These are phyloP conservation scores for Eupithecia exiguata DNA, from an alignment of 2,888 invertebrate species.

Conservation along the genomic window DNA sequence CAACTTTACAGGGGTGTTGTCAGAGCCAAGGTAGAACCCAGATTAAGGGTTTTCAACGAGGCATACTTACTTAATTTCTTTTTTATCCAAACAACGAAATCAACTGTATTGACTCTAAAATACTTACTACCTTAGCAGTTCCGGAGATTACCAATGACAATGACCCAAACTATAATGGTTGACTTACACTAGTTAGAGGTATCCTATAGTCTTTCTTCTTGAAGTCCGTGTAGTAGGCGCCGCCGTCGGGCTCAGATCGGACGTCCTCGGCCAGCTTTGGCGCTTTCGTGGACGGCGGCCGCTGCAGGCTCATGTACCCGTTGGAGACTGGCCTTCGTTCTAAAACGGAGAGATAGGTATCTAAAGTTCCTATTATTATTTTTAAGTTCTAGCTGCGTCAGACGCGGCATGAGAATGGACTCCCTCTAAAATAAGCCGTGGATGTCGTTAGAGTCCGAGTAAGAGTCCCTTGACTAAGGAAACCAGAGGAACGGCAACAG, in stretches of 20 bases:
- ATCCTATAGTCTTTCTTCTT: constrained; percentile 81
- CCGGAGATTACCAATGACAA: too few relatives aligned
- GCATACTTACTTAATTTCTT: not conserved
- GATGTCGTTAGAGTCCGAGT: too few relatives aligned
- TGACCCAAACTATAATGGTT: not conserved
- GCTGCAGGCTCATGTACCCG: constrained; percentile 81
- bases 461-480: too few relatives aligned
- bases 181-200: constrained; percentile 81
- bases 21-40: not conserved
- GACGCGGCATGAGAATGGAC: not conserved
- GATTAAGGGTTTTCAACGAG: not conserved
- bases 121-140: too few relatives aligned
- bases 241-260: constrained; percentile 77
- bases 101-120: too few relatives aligned
- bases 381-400: not conserved
- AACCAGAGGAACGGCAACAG: too few relatives aligned
- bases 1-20: not conserved
- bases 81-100: too few relatives aligned
- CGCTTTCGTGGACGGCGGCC: constrained; percentile 69
- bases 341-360: not conserved
- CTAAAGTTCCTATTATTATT: not conserved
- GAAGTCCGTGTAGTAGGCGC: constrained; percentile 75
- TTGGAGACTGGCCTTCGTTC: constrained; percentile 79
- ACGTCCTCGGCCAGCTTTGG: constrained; percentile 69
- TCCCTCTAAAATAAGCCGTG: too few relatives aligned